A percentile compares a stretch with the other conserved stretches of the same genome.
Evolutionary conservation across 2,113 vertebrate genomes (phyloP).

Genomic region (Oncorhynchus kisutch): DNA sequence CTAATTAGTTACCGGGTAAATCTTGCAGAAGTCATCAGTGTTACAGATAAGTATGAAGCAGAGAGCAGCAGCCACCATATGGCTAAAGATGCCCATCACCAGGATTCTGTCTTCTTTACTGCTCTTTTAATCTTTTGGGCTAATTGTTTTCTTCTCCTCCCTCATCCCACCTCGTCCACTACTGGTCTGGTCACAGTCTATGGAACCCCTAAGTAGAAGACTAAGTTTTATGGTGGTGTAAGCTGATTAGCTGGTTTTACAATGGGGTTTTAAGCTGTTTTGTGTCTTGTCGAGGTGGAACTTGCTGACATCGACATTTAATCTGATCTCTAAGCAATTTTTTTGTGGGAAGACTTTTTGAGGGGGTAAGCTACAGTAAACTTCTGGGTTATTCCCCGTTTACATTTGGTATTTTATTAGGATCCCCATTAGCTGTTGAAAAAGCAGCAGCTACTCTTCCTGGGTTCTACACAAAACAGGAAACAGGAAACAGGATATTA

Average conservation of each 20-base stretch:
- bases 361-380: background rate
- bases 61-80: conserved; percentile 72
- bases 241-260: conserved; percentile 67
- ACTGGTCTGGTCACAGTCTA: conserved; percentile 21
- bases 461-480: too few species aligned
- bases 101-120: conserved; percentile 62
- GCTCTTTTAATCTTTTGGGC: conserved; percentile 75
- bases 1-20: conserved; percentile 58
- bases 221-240: conserved; percentile 60
- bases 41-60: conserved; percentile 48
- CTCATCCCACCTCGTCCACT: background rate
- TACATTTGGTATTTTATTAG: too few species aligned
- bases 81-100: conserved; percentile 56
- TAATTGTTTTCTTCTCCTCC: conserved; percentile 55
- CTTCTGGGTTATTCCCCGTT: too few species aligned
- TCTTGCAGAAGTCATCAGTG: conserved; percentile 63
- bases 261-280: conserved; percentile 50
- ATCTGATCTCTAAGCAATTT: conserved; percentile 35
- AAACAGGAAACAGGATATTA: too few species aligned
- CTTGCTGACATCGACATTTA: conserved; percentile 42
- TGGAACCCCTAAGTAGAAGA: conserved; percentile 40
- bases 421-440: too few species aligned
- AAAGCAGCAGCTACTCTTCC: too few species aligned
- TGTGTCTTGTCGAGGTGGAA: conserved; percentile 24
- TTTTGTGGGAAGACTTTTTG: conserved; percentile 17